A percentile compares a stretch with the other conserved stretches of the same genome.
Conservation (phyloP, 2,797 vertebrate genomes). For the Mastacembelus armatus region DNA sequence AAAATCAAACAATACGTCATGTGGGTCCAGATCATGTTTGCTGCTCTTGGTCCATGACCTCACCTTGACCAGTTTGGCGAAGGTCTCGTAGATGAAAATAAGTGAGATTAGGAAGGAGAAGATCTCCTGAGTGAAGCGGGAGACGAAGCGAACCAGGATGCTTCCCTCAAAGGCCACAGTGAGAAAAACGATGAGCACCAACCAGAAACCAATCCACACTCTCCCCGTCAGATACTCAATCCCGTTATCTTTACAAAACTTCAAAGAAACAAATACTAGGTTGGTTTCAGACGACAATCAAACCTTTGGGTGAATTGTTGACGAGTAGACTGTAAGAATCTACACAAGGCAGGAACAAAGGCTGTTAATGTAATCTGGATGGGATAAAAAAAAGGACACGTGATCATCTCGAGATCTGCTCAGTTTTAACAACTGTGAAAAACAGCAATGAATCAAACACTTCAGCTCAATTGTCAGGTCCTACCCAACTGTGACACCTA, state of each 20-base stretch:
- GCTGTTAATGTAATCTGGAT: too few relatives aligned
- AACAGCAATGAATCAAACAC: too few relatives aligned
- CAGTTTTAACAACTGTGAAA: too few relatives aligned
- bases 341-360: too few relatives aligned
- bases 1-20: too few relatives aligned
- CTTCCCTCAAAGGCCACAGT: slow-evolving; percentile 95
- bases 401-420: too few relatives aligned
- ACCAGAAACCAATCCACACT: slow-evolving; percentile 96
- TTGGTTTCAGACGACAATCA: background rate
- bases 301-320: background rate
- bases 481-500: too few relatives aligned
- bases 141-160: slow-evolving; percentile 93
- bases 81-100: slow-evolving; percentile 98
- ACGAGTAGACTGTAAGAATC: background rate
- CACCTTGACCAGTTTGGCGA: slow-evolving; percentile 92
- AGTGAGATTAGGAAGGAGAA: slow-evolving; percentile 96
- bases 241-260: slow-evolving; percentile 89
- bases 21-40: too few relatives aligned
- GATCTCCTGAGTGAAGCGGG: slow-evolving; percentile 97
- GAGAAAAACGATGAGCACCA: slow-evolving; percentile 89
- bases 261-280: background rate
- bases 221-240: slow-evolving; percentile 94
- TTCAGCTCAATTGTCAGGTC: too few relatives aligned
- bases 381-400: too few relatives aligned
- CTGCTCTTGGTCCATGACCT: slow-evolving; percentile 11